Evolutionary conservation across 2,113 vertebrate species (phyloP), one percentile per base, ranked within the genome.

Genomic region (Prietella phreatophila): DNA sequence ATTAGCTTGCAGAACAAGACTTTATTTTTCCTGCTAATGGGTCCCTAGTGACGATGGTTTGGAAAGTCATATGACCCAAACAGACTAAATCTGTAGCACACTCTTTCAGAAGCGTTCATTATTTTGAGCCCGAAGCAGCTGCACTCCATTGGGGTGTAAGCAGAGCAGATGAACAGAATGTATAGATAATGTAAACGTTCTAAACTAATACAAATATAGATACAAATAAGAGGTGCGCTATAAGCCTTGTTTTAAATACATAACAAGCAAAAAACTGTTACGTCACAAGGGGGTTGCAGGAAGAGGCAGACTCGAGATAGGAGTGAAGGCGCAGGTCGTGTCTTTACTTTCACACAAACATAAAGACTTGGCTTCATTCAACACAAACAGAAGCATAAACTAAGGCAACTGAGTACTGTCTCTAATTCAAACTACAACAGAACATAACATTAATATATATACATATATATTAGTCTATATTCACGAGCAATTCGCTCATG

Each of bases 11-110:
- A 83, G 60, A 83, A 83, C 36, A 42, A 63, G 60, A 47, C 20
- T n/a, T 42, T 27, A 8, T 83, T 65, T 65, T 83, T 27, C 22
- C 82, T 47, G 58, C 60, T 83, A 83, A 83, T 83, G 82, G 39
- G 82, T 63, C 82, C 82, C 36, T 0, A 17, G 82, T 42, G 82
- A 47, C 36, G 36, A 19, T 15, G 22, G 22, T 65, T 36, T 14
- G 11, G n/a, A 61, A 82, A 82, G 80, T 42, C 82, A 47, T n/a
- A 14, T 22, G 58, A 63, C 81, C 81, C 3, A 42, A 63, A 63
- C 36, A 33, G 36, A 83, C 33, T 3, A 47, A 81, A 25, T 13
- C 30, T 25, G 33, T 13, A 15, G 65, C 58, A 83, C 82, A 4
- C 13, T 42, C 22, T 83, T 39, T 6, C 20, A 10, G 25, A 8